Evolutionary conservation across 1,140 invertebrate genomes (phyloP), one percentile per base, ranked within the genome.

Genomic region (Tribolium castaneum): DNA sequence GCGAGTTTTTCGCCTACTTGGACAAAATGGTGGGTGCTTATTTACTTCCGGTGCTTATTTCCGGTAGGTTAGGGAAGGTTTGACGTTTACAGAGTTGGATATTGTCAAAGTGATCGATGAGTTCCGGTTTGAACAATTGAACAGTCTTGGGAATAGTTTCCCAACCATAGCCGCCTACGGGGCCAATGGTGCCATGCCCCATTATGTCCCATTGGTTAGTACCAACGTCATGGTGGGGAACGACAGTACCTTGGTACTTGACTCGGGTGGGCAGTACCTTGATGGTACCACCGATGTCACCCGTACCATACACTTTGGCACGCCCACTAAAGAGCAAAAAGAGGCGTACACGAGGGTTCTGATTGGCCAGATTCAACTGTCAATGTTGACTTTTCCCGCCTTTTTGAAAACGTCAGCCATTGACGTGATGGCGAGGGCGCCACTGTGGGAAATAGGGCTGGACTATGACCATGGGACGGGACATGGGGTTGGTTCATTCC

Each of bases 241-340:
- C 25, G 90, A 92, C 77, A 92, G 91, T 34, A 92, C 92, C 0
- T 81, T 94, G 22, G 89, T 94, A 1, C 90, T 94, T 51, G 92
- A 93, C 80, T 94, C 93, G 0, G 93, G 93, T 12, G 93, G 93
- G 30, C 93, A 94, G 84, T 94, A 94, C 85, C 87, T 90, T 77
- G 89, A 98, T 88, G 97, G 97, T 39, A 98, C 97, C 0, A 99
- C 97, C 0, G 96, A 98, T 84, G 93, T 98, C 0, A 97, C 97
- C 0, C 89, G 98, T 76, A 99, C 97, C 0, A 87, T 98, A 5
- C 96, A 98, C 87, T 95, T 95, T 84, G 96, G 96, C 0, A 88
- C 87, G 10, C 96, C 97, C 0, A 92, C 93, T 0, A 84, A 88
- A 0, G 90, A 94, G 54, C 92, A 97, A 86, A 92, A 90, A 76